Percentiles rank a stretch among this genome's conserved stretches.
Conservation (phyloP, 2,888 invertebrate species). For the Agonopterix heracliana region DNA sequence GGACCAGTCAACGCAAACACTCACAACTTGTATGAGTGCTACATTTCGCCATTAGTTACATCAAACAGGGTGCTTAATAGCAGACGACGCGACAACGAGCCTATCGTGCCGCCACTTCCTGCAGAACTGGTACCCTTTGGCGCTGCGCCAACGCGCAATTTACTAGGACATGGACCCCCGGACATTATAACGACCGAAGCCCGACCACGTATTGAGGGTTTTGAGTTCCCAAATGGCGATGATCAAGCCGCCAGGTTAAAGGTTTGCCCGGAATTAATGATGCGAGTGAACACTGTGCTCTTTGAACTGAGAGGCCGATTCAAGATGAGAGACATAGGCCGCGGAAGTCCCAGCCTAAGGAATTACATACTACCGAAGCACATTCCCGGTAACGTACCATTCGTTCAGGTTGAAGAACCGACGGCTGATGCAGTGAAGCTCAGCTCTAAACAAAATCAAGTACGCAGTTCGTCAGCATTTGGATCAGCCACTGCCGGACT, state of each 20-base stretch:
- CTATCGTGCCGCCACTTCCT: slow-evolving; percentile 14
- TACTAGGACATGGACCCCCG: slow-evolving; percentile 14
- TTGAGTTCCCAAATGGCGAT: slow-evolving; percentile 1
- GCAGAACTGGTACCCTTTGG: slow-evolving; percentile 12
- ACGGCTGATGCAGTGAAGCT: neutral
- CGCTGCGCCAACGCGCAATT: slow-evolving; percentile 9
- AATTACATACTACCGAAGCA: neutral
- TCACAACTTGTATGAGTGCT: neutral
- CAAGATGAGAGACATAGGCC: neutral
- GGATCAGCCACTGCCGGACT: neutral
- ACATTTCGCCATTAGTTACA: neutral
- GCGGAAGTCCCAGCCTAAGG: neutral
- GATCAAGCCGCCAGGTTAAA: neutral
- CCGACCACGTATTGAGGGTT: slow-evolving; percentile 13
- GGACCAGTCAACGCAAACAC: neutral
- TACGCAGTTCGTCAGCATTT: neutral
- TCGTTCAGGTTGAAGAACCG: neutral
- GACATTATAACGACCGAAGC: slow-evolving; percentile 13
- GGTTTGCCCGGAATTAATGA: neutral
- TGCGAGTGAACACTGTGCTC: neutral
- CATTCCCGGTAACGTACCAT: neutral
- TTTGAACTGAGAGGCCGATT: neutral
- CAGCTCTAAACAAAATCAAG: neutral
- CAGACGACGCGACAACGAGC: neutral
- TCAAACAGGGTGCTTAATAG: neutral